Conservation (phyloP, 1,140 invertebrate genomes). For the Paramacrobiotus metropolitanus region DNA sequence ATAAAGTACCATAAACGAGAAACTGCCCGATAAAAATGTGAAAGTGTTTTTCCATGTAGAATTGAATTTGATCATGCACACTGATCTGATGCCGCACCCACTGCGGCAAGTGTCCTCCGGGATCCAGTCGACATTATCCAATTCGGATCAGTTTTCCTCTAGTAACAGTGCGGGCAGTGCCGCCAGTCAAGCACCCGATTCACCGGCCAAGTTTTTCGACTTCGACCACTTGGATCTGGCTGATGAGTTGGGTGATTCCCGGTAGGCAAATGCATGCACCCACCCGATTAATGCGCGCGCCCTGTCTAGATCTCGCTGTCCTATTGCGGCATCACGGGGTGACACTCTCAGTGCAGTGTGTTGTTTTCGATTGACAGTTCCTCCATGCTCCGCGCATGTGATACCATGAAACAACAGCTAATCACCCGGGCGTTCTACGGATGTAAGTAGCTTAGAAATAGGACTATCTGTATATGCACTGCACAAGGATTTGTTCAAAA, state of each 20-base stretch:
- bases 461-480: too few relatives aligned
- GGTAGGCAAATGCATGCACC: neutral
- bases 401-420: conserved; percentile 77
- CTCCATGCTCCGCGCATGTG: conserved; percentile 49
- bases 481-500: too few relatives aligned
- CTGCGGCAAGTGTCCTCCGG: neutral
- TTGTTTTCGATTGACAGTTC: conserved; percentile 22
- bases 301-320: too few relatives aligned
- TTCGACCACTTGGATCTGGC: neutral
- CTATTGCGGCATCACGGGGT: too few relatives aligned
- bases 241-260: neutral
- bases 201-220: neutral
- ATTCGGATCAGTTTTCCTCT: neutral
- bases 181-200: neutral
- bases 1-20: too few relatives aligned
- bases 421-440: conserved; percentile 85
- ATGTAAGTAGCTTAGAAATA: conserved; percentile 39
- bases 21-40: too few relatives aligned
- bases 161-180: neutral
- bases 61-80: neutral
- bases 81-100: neutral
- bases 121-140: neutral
- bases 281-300: too few relatives aligned
- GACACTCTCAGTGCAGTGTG: too few relatives aligned
- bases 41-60: neutral